phyloP scores from a whole-genome alignment of 2,113 vertebrate species.

The Connochaetes taurinus region DNA sequence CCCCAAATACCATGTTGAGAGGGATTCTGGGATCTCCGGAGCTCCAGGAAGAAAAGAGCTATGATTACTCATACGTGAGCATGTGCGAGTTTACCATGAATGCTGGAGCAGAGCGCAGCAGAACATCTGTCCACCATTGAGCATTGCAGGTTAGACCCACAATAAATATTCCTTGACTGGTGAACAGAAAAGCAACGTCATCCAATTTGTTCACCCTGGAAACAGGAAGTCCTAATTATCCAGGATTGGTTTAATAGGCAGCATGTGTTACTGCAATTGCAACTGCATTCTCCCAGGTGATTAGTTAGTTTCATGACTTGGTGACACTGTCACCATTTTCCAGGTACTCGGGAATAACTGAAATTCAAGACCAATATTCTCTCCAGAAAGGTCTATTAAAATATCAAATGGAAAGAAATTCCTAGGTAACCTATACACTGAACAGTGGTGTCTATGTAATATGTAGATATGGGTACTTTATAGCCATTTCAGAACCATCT shows the following conservation, averaged over 20 bases:
- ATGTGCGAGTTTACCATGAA: no score
- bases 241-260: not conserved
- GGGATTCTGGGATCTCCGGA: not conserved
- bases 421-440: not conserved
- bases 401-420: not conserved
- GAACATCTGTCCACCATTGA: not conserved
- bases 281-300: not conserved
- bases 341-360: not conserved
- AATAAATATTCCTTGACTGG: not conserved
- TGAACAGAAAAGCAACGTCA: not conserved
- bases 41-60: not conserved
- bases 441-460: not conserved
- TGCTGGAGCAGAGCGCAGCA: rapidly evolving
- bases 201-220: not conserved
- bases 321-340: not conserved
- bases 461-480: not conserved
- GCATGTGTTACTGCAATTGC: not conserved
- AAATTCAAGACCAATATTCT: not conserved
- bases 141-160: not conserved
- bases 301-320: not conserved
- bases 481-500: not conserved
- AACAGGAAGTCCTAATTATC: not conserved
- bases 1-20: not conserved
- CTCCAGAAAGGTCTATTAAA: not conserved
- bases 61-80: not conserved